Evolutionary conservation across 2,113 vertebrate species (phyloP).

Genomic region (Cettia cetti): DNA sequence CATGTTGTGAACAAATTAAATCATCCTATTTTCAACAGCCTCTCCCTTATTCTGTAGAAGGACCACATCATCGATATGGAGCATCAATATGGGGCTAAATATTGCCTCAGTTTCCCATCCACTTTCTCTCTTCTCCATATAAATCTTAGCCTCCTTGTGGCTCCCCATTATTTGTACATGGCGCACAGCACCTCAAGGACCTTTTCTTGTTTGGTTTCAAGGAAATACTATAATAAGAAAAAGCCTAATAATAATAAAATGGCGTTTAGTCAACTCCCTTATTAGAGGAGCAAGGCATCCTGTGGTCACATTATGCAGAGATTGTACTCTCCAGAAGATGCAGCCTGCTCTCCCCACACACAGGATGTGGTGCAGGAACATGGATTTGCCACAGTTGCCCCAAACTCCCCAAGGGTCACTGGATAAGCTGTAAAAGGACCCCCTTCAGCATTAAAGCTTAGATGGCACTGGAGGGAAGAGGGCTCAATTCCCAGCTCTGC

Average conservation of each 20-base stretch:
- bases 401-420: not conserved
- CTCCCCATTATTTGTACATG: not conserved
- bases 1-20: constrained; percentile 21
- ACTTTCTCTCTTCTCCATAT: not conserved
- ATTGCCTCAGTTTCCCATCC: not conserved
- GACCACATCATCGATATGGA: not conserved
- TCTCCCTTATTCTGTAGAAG: not conserved
- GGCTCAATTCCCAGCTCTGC: not conserved
- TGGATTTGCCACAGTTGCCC: not conserved
- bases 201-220: constrained; percentile 12
- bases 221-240: not conserved
- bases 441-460: not conserved
- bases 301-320: not conserved
- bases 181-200: not conserved
- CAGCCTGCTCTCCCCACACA: not conserved
- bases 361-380: constrained; percentile 2
- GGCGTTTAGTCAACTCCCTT: constrained; percentile 18
- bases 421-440: constrained; percentile 8
- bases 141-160: not conserved
- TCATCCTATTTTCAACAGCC: constrained; percentile 12
- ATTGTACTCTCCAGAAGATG: not conserved
- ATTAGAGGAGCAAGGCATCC: not conserved
- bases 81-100: not conserved
- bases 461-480: not conserved
- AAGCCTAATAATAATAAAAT: constrained; percentile 5